Conservation (phyloP, 2,888 invertebrate species). For the Mythimna pallens region DNA sequence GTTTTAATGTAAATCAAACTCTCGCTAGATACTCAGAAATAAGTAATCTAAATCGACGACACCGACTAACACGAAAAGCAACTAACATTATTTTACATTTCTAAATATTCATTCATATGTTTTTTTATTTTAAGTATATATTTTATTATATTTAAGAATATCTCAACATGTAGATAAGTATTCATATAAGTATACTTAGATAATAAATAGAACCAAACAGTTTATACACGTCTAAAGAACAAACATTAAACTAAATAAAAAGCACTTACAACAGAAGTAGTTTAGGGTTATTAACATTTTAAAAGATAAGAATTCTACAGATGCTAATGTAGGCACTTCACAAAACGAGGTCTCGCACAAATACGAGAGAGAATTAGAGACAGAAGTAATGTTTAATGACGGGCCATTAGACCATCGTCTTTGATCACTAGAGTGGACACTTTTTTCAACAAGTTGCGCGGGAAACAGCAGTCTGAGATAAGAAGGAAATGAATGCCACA, state of each 20-base stretch:
- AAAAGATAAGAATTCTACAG: constrained; percentile 30
- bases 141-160: too few relatives aligned
- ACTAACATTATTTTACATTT: too few relatives aligned
- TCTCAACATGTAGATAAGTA: too few relatives aligned
- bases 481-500: constrained; percentile 5
- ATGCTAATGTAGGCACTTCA: constrained; percentile 45
- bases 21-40: too few relatives aligned
- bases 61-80: too few relatives aligned
- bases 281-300: constrained; percentile 23
- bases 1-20: too few relatives aligned
- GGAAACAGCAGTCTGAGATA: constrained; percentile 12
- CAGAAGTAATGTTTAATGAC: constrained; percentile 25
- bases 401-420: constrained; percentile 25
- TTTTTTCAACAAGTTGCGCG: constrained; percentile 22
- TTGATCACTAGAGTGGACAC: constrained; percentile 30
- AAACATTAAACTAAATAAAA: constrained; percentile 11
- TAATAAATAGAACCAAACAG: background rate
- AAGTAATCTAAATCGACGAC: too few relatives aligned
- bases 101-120: too few relatives aligned
- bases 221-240: background rate
- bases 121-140: too few relatives aligned
- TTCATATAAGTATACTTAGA: too few relatives aligned
- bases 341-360: constrained; percentile 15
- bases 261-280: constrained; percentile 9
- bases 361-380: constrained; percentile 23